Evolutionary conservation across 2,888 invertebrate species (phyloP).

Genomic region (Agriopis aurantiaria): DNA sequence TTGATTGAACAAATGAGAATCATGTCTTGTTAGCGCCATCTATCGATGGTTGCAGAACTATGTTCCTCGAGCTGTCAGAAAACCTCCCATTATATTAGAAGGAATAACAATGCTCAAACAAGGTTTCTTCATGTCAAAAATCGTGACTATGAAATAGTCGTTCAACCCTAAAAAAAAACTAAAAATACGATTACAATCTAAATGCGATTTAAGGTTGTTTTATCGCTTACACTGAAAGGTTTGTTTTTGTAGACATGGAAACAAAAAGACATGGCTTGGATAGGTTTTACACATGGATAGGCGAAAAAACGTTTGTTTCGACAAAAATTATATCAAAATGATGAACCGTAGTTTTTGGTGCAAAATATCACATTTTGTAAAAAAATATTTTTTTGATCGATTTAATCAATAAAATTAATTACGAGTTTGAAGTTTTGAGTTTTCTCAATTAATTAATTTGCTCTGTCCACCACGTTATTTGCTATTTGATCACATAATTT

Average conservation of each 20-base stretch:
- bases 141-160: conserved; percentile 19
- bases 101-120: background rate
- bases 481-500: too few species aligned
- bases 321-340: conserved; percentile 8
- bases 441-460: background rate
- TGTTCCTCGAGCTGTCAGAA: too few species aligned
- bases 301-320: conserved; percentile 3
- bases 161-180: conserved; percentile 29
- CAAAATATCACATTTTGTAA: conserved; percentile 27
- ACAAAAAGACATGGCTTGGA: conserved; percentile 54
- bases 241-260: conserved; percentile 49
- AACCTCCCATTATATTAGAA: background rate
- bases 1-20: too few species aligned
- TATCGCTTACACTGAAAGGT: conserved; percentile 49
- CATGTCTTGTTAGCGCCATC: too few species aligned
- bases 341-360: conserved; percentile 4
- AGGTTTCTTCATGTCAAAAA: background rate
- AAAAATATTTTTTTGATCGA: conserved; percentile 7
- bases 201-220: conserved; percentile 49
- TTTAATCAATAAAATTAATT: conserved; percentile 38
- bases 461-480: too few species aligned
- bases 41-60: too few species aligned
- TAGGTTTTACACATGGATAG: conserved; percentile 11
- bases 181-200: conserved; percentile 49
- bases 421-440: conserved; percentile 8